Percentiles rank a stretch among this genome's conserved stretches.
These are phyloP conservation scores for Salminus brasiliensis DNA, from an alignment of 2,113 vertebrate genomes.

Conservation along the genomic window DNA sequence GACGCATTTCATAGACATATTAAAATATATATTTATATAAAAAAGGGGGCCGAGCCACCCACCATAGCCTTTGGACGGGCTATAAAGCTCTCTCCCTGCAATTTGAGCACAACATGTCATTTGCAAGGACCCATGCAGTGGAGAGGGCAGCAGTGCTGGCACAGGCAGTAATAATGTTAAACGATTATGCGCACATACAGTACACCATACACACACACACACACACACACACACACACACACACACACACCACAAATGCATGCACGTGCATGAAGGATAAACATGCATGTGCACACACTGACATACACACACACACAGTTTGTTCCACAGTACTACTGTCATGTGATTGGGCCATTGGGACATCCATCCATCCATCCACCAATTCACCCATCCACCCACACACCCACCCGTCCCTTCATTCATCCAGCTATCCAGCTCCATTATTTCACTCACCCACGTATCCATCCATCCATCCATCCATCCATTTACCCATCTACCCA, in stretches of 20 bases:
- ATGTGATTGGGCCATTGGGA: too few species aligned
- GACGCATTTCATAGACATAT: constrained; percentile 63
- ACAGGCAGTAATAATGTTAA: constrained; percentile 17
- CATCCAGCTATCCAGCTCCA: not conserved
- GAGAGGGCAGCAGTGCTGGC: constrained; percentile 7
- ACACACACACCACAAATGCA: not conserved
- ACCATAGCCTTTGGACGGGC: constrained; percentile 55
- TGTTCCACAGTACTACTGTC: too few species aligned
- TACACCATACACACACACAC: constrained; percentile 14
- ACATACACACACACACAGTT: not conserved
- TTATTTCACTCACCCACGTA: too few species aligned
- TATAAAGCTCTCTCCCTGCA: constrained; percentile 56
- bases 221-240: constrained; percentile 25
- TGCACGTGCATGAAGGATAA: not conserved
- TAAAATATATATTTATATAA: constrained; percentile 71
- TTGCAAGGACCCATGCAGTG: constrained; percentile 42
- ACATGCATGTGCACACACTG: not conserved
- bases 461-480: too few species aligned
- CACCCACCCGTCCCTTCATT: not conserved
- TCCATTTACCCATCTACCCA: too few species aligned
- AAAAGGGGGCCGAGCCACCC: constrained; percentile 59
- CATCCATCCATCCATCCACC: too few species aligned
- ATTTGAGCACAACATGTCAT: constrained; percentile 56
- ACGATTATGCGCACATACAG: constrained; percentile 24
- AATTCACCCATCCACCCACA: not conserved